phyloP scores from a whole-genome alignment of 2,113 vertebrate genomes.

The Strigops habroptila region DNA sequence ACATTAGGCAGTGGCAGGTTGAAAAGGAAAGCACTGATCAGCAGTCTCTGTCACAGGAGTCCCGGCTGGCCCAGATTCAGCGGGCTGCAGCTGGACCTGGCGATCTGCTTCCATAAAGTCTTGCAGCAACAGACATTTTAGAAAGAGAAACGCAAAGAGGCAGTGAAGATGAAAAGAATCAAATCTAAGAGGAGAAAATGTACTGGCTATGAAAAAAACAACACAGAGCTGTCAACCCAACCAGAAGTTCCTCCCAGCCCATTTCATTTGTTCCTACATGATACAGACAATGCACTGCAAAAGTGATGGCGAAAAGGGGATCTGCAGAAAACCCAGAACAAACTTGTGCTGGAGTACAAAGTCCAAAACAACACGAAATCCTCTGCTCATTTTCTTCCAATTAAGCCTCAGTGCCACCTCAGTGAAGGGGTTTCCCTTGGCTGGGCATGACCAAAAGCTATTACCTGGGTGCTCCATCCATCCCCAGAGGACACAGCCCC shows the following conservation, averaged over 20 bases:
- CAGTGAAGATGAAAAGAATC: not conserved
- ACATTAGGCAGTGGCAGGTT: not conserved
- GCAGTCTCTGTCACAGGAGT: not conserved
- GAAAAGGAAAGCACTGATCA: not conserved
- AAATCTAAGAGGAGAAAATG: constrained; percentile 12
- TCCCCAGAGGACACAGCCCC: accelerated
- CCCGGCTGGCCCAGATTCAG: not conserved
- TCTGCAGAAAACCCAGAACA: not conserved
- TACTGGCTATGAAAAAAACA: not conserved
- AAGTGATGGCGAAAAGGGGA: not conserved
- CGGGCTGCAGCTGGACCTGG: not conserved
- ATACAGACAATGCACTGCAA: not conserved
- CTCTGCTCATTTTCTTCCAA: not conserved
- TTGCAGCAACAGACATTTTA: not conserved
- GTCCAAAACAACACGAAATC: not conserved
- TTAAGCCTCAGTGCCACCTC: not conserved
- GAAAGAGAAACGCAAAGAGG: not conserved
- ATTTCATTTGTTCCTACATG: not conserved
- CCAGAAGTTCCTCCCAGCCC: not conserved
- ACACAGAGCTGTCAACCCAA: not conserved
- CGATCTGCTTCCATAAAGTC: not conserved
- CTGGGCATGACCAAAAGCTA: not conserved
- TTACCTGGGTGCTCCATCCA: not conserved
- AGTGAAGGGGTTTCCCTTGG: not conserved
- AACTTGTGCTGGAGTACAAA: not conserved